Conservation (phyloP, 1,140 invertebrate species). For the Ylistrum balloti region DNA sequence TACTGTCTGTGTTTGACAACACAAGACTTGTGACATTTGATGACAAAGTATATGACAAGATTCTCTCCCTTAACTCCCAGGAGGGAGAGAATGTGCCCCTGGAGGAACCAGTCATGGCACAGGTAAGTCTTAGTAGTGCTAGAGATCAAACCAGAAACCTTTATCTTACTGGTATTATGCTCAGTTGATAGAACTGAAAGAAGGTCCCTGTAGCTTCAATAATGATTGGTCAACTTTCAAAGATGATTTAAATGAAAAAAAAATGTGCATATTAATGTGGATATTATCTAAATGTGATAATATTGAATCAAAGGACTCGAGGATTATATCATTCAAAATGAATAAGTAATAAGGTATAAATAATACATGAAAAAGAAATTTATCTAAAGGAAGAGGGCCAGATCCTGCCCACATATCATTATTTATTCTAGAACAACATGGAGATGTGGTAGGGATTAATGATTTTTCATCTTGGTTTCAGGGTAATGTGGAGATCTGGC, state of each 20-base stretch:
- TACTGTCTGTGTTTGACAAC: constrained; percentile 98
- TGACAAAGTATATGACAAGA: constrained; percentile 98
- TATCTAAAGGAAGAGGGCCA: no score
- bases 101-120: constrained; percentile 93
- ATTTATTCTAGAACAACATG: not conserved
- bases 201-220: no score
- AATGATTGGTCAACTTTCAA: no score
- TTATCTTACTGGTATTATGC: no score
- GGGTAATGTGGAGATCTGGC: constrained; percentile 97
- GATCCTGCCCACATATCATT: no score
- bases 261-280: no score
- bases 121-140: constrained; percentile 75
- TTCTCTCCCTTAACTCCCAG: constrained; percentile 94
- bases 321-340: no score
- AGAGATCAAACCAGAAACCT: no score
- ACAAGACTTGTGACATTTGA: constrained; percentile 96
- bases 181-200: no score
- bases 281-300: not conserved
- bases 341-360: no score
- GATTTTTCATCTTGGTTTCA: constrained; percentile 49
- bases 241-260: no score
- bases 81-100: constrained; percentile 95
- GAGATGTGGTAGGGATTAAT: not conserved
- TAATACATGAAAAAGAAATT: no score
- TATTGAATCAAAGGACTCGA: not conserved